Conservation (phyloP, 2,113 vertebrate species). For the Osmerus eperlanus region DNA sequence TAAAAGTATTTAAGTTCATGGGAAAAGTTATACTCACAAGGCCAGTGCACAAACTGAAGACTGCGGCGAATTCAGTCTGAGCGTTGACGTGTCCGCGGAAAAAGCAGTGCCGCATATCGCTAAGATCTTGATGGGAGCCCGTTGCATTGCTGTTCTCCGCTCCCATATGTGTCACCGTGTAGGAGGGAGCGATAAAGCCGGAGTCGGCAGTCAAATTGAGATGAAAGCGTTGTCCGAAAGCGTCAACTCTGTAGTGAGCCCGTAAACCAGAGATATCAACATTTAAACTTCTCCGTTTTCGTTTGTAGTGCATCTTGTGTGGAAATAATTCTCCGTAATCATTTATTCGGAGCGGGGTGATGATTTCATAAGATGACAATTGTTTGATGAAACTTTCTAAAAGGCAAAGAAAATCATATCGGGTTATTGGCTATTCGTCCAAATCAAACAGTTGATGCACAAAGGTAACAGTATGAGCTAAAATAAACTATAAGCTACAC, state of each 20-base stretch:
- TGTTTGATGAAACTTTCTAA: slow-evolving; percentile 83
- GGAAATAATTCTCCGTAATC: slow-evolving; percentile 90
- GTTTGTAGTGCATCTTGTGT: slow-evolving; percentile 74
- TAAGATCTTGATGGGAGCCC: slow-evolving; percentile 28
- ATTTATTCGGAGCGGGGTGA: slow-evolving; percentile 86
- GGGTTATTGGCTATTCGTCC: no score
- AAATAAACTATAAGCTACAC: no score
- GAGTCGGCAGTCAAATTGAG: slow-evolving; percentile 90
- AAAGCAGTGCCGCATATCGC: slow-evolving; percentile 89
- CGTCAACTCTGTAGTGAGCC: slow-evolving; percentile 83
- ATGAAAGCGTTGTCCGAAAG: slow-evolving; percentile 88
- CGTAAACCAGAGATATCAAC: slow-evolving; percentile 60
- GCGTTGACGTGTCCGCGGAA: slow-evolving; percentile 91
- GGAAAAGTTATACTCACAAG: slow-evolving; percentile 78
- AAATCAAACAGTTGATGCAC: no score
- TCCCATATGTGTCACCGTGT: slow-evolving; percentile 80
- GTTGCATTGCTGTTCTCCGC: slow-evolving; percentile 35
- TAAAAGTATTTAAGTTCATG: slow-evolving; percentile 5
- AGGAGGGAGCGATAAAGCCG: slow-evolving; percentile 81
- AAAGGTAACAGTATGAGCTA: no score
- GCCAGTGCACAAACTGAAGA: slow-evolving; percentile 92
- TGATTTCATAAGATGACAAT: slow-evolving; percentile 87
- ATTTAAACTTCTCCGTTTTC: slow-evolving; percentile 79
- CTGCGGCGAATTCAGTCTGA: slow-evolving; percentile 69
- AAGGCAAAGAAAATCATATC: not conserved